These are phyloP conservation scores for Xestia sexstrigata DNA, from an alignment of 2,888 invertebrate genomes.

Conservation along the genomic window DNA sequence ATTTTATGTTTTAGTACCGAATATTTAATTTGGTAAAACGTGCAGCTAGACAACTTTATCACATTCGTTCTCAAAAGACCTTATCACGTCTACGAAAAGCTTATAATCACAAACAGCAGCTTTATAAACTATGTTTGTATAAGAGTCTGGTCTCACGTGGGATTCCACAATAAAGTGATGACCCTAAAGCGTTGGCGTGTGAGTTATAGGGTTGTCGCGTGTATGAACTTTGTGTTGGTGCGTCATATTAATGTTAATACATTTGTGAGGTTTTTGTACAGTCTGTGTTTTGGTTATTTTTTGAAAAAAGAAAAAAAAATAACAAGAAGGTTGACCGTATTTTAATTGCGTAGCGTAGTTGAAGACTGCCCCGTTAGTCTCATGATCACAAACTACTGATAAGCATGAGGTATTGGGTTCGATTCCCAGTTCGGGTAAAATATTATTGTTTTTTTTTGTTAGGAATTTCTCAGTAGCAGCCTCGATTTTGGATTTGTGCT, in stretches of 20 bases:
- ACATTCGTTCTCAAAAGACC: conserved; percentile 28
- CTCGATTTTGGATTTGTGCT: no score
- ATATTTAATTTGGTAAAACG: conserved; percentile 39
- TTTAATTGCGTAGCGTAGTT: background rate
- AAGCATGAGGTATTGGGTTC: background rate
- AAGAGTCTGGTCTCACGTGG: conserved; percentile 77
- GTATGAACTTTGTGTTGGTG: conserved; percentile 67
- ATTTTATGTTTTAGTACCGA: conserved; percentile 32
- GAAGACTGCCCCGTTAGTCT: background rate
- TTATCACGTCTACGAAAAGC: conserved; percentile 40
- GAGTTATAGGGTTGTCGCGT: conserved; percentile 77
- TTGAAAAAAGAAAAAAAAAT: background rate
- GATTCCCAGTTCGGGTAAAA: background rate
- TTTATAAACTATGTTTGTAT: conserved; percentile 41
- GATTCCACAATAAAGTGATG: conserved; percentile 81
- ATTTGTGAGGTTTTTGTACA: conserved; percentile 51
- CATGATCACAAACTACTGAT: background rate
- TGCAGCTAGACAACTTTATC: conserved; percentile 36
- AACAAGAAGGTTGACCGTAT: background rate
- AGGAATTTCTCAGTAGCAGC: background rate
- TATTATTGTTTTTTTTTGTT: background rate
- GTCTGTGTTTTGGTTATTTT: conserved; percentile 57
- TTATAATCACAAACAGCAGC: conserved; percentile 22
- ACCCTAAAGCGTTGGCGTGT: conserved; percentile 78
- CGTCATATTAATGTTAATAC: conserved; percentile 64